Base-by-base conservation (phyloP, 2,888 invertebrate species). In the Tribolium freemani region DNA sequence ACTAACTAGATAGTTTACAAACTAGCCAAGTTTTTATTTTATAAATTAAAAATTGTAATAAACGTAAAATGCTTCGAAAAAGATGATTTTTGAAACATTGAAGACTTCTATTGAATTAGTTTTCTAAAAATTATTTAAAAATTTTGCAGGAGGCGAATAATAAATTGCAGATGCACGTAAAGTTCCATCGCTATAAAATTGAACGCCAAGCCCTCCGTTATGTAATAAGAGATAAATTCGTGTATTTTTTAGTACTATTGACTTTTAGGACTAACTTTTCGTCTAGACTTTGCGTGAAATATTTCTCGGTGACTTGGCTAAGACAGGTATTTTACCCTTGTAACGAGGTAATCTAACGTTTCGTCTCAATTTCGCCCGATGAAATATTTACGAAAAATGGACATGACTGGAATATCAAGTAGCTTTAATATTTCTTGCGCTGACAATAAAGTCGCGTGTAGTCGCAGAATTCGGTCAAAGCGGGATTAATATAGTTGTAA, bases 401-500 rank as follows among this genome's bases (percentile, higher is more conserved):
- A 38, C 26, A 26, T 26, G 5, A 26, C 26, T 38, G 5, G 8
- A 38, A 38, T 8, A 5, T 38, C 1, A 3, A 26, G 26, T 26
- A 5, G 26, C 26, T 26, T 26, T 26, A 3, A 3, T 26, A 3
- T 26, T 26, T 26, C 2, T 26, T 26, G 26, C 26, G 26, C 26
- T 26, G 5, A 26, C 2, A 26, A 26, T 5, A 16, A 16, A 26
- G 26, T 1, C n/a, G 3, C 6, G 21, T 9, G 26, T 21, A 16
- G 6, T 48, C 11, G 30, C 50, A 31, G 50, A 51, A 8, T 63
- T 50, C 31, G 60, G 60, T 48, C 48, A 45, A 10, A 48, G 38
- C 5, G 13, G 26, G 26, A 50, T 63, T 63, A 63, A 11, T 13
- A 54, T 13, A 45, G 74, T 73, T 54, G 44, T 54, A 61, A 74